Evolutionary conservation across 1,140 invertebrate genomes (phyloP).

Genomic region (Eubasilissa regina): DNA sequence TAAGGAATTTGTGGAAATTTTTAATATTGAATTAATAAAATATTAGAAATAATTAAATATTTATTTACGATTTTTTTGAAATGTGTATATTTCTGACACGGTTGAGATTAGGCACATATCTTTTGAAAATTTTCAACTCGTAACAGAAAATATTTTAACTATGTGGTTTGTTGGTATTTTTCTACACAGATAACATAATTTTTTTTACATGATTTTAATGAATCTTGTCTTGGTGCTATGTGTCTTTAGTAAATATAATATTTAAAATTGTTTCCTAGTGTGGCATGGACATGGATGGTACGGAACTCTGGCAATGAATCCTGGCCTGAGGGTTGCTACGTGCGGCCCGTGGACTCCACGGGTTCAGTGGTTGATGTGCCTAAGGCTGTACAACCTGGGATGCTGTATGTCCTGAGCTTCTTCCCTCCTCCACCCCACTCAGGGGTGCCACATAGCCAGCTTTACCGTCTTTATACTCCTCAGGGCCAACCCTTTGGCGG

Average conservation of each 20-base stretch:
- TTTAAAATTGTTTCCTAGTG: constrained; percentile 62
- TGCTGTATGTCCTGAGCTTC: constrained; percentile 60
- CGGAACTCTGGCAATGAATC: constrained; percentile 67
- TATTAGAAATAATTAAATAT: no score
- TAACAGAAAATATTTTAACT: no score
- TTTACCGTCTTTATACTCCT: constrained; percentile 46
- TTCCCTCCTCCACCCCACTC: constrained; percentile 22
- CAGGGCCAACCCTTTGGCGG: constrained; percentile 53
- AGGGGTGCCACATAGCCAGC: constrained; percentile 21
- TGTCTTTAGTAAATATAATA: background rate
- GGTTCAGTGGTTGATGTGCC: constrained; percentile 64
- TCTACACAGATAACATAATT: no score
- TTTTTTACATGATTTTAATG: no score
- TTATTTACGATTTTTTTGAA: no score
- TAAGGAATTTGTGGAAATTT: no score
- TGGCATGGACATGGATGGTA: constrained; percentile 69
- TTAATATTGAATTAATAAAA: no score
- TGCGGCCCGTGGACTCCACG: constrained; percentile 66
- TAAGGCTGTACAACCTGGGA: constrained; percentile 65
- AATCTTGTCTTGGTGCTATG: no score
- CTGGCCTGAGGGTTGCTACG: constrained; percentile 68
- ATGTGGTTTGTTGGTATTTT: no score
- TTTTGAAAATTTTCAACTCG: no score
- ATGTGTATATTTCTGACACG: no score
- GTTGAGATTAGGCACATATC: no score